A percentile compares a stretch with the other conserved stretches of the same genome.
phyloP scores from a whole-genome alignment of 2,113 vertebrate genomes.

The Cygnus atratus region DNA sequence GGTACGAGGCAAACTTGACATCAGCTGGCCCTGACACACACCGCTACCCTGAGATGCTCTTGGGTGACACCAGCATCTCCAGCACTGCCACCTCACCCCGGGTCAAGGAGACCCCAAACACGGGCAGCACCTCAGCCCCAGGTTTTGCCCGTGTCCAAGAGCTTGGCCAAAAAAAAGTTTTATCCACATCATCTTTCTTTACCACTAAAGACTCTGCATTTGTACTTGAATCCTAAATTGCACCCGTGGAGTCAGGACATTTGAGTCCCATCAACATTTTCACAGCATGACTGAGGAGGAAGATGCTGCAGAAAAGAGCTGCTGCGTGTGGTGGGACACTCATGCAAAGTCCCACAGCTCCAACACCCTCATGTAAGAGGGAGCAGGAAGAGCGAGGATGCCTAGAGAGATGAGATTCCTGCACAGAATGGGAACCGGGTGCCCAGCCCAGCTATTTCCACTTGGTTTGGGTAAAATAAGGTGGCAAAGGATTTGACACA shows the following conservation, averaged over 20 bases:
- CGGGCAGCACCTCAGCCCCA: accelerated
- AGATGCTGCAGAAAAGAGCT: background rate
- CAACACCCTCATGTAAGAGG: accelerated
- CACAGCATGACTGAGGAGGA: background rate
- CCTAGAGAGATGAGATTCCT: background rate
- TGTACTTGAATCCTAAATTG: background rate
- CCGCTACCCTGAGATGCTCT: accelerated
- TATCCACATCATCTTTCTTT: background rate
- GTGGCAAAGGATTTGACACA: background rate
- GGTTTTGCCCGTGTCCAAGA: background rate
- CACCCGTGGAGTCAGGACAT: background rate
- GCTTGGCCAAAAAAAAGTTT: background rate
- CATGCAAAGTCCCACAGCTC: accelerated
- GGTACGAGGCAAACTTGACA: background rate
- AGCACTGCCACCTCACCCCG: background rate
- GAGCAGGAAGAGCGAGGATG: background rate
- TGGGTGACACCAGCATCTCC: background rate
- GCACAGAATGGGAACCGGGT: background rate
- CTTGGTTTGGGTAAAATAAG: background rate
- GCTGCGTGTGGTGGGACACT: accelerated
- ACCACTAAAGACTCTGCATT: background rate
- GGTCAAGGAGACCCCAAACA: background rate
- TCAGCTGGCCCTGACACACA: background rate
- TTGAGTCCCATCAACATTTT: background rate
- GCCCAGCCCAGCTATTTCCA: background rate